Conservation (phyloP, 2,797 vertebrate species). For the Hyperoplus lanceolatus region DNA sequence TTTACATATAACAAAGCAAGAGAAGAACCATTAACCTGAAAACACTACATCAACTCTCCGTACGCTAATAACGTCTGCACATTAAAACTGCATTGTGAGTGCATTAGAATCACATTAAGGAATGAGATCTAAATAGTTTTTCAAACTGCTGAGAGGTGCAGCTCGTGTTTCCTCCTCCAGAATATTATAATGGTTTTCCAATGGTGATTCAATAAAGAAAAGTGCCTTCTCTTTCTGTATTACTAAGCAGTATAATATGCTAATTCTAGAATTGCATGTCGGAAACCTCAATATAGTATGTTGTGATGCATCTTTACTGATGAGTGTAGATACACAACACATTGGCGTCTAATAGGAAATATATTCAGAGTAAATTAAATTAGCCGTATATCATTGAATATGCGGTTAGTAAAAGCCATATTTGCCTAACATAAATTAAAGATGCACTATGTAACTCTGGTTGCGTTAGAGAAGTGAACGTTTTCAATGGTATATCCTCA, state of each 20-base stretch:
- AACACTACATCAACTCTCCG: slow-evolving; percentile 56
- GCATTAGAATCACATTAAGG: slow-evolving; percentile 75
- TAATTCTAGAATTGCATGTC: slow-evolving; percentile 1
- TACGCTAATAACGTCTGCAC: slow-evolving; percentile 61
- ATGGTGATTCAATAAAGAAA: slow-evolving; percentile 45
- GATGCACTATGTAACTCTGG: too few species aligned
- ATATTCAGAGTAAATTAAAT: not conserved
- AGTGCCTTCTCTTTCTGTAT: not conserved
- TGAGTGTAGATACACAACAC: not conserved
- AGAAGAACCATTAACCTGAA: slow-evolving; percentile 67
- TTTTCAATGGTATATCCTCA: too few species aligned
- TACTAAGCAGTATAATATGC: slow-evolving; percentile 15
- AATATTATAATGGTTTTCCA: slow-evolving; percentile 14
- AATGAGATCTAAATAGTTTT: slow-evolving; percentile 56
- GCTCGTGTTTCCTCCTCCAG: slow-evolving; percentile 17
- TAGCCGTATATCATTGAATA: too few species aligned
- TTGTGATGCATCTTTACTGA: not conserved
- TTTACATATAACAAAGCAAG: slow-evolving; percentile 66
- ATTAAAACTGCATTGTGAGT: slow-evolving; percentile 62
- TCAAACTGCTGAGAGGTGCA: slow-evolving; percentile 41
- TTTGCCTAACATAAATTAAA: too few species aligned
- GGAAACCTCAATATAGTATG: not conserved
- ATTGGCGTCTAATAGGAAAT: not conserved
- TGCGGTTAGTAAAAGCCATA: too few species aligned
- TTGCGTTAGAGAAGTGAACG: too few species aligned